Conservation (phyloP, 2,797 vertebrate species). For the Catamblyrhynchus diadema region DNA sequence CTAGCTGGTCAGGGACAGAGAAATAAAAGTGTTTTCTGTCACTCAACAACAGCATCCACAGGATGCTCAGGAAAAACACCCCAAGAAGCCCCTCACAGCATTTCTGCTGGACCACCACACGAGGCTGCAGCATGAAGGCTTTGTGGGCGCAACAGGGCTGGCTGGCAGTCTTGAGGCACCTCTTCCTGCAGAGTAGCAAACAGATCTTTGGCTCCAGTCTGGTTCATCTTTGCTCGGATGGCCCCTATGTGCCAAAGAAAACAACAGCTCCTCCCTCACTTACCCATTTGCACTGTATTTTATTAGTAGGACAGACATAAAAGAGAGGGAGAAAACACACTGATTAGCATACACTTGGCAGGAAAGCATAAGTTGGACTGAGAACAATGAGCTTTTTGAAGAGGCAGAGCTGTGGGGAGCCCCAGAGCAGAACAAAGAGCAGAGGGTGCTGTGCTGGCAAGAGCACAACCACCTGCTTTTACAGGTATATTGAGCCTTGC, state of each 20-base stretch:
- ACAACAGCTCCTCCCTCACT: neutral
- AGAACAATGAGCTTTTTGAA: constrained; percentile 15
- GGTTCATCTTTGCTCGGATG: neutral
- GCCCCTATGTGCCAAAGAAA: constrained; percentile 5
- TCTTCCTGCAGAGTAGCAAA: neutral
- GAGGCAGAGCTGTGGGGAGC: neutral
- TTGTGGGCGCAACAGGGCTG: neutral
- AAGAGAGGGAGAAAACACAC: neutral
- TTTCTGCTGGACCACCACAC: neutral
- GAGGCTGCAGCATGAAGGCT: neutral
- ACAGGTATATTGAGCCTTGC: neutral
- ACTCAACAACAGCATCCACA: neutral
- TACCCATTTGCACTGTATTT: neutral
- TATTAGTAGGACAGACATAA: constrained; percentile 14
- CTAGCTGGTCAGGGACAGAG: fast-evolving
- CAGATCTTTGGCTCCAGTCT: neutral
- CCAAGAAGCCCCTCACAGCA: neutral
- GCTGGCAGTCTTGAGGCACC: neutral
- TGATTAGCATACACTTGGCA: neutral
- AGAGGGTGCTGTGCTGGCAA: neutral
- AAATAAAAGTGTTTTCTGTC: neutral
- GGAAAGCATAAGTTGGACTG: neutral
- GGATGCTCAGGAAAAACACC: neutral
- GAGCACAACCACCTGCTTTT: neutral
- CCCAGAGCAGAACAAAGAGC: neutral